Evolutionary conservation across 1,140 invertebrate genomes (phyloP), one percentile per base, ranked within the genome.

Genomic region (Drosophila eugracilis): DNA sequence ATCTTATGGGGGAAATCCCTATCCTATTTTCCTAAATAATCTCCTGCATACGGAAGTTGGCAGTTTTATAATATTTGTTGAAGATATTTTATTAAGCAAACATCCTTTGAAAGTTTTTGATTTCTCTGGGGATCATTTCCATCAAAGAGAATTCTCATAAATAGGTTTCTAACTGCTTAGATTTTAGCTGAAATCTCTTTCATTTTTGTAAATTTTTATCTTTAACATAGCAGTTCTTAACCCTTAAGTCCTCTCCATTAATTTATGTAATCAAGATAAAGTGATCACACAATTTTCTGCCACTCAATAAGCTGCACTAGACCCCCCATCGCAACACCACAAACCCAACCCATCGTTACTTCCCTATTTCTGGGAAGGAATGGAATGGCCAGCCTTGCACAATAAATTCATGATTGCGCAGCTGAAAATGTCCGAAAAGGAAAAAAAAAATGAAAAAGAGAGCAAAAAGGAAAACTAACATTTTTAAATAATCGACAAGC

Each of bases 391-490:
- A 78, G 70, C 83, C 83, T 86, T 71, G 75, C 83, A 74, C 83
- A 86, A 86, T 86, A 83, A 75, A 65, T 86, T 88, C 65, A 60
- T 71, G 81, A 83, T 86, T 86, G 83, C 69, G 83, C 65, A 32
- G 75, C 57, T 62, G 24, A 41, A 59, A 36, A 44, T 67, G 21
- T 28, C 39, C n/a, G 37, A 63, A 52, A 49, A 55, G 34, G 28
- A 39, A 28, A 67, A 30, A 49, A 32, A 28, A 47, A 49, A 28
- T 34, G 41, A 36, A 53, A 9, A 52, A 24, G 22, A 45, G 37
- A 24, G n/a, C n/a, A n/a, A 37, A 37, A 28, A 50, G 5, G 36
- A 19, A 57, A 32, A 48, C 15, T 10, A 36, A 28, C 21, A 37
- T 42, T 59, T 59, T 21, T 15, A 44, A 41, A 60, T 19, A 50